Percentiles rank a stretch among this genome's conserved stretches.
phyloP scores from a whole-genome alignment of 1,140 invertebrate species.

The Heterodera schachtii region DNA sequence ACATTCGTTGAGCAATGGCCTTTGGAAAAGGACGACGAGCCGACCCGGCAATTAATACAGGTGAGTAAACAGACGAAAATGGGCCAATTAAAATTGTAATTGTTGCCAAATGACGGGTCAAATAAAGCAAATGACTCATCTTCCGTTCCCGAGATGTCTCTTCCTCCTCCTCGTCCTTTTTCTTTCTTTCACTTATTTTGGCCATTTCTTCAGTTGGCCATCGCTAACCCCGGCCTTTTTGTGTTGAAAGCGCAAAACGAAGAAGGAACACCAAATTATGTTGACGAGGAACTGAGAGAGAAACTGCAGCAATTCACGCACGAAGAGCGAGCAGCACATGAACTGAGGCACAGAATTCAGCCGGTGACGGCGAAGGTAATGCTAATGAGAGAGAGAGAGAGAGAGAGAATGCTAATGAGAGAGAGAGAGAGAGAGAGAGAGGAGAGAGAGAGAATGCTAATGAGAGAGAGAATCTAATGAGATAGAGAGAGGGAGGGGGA shows the following conservation, averaged over 20 bases:
- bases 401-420: slow-evolving; percentile 74
- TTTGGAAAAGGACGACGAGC: slow-evolving; percentile 72
- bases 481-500: too few species aligned
- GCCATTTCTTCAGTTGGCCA: slow-evolving; percentile 72
- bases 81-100: too few species aligned
- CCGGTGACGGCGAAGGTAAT: slow-evolving; percentile 57
- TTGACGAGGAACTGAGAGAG: slow-evolving; percentile 77
- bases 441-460: too few species aligned
- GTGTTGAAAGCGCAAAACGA: slow-evolving; percentile 97
- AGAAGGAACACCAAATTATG: slow-evolving; percentile 80
- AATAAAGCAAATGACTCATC: too few species aligned
- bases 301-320: slow-evolving; percentile 73
- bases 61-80: slow-evolving; percentile 1
- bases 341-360: slow-evolving; percentile 80
- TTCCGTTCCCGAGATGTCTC: too few species aligned
- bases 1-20: slow-evolving; percentile 89
- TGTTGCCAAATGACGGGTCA: too few species aligned
- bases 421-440: too few species aligned
- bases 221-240: slow-evolving; percentile 79
- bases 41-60: slow-evolving; percentile 47
- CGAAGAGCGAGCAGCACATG: slow-evolving; percentile 80
- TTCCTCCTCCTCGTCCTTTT: too few species aligned
- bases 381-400: slow-evolving; percentile 69
- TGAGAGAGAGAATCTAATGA: slow-evolving; percentile 73
- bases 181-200: background rate